Evolutionary conservation across 2,113 vertebrate genomes (phyloP), one percentile per base, ranked within the genome.

Genomic region (Bombycilla garrulus): DNA sequence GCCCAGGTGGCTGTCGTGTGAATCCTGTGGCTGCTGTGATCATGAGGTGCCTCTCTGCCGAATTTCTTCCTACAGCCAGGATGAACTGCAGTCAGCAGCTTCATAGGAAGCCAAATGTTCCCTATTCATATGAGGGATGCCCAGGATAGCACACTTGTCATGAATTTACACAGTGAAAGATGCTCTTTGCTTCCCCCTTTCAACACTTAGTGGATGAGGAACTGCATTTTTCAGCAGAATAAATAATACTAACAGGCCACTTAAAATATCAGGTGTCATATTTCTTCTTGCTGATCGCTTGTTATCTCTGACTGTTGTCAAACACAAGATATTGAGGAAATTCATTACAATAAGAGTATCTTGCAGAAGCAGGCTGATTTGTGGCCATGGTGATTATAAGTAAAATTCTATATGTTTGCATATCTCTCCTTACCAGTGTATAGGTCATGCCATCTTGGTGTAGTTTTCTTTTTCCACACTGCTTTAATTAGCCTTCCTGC

Each of bases 261-360:
- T 90, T 90, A 64, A 91, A 94, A 93, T 61, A 74, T 51, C 81
- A 89, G 56, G 25, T 45, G 28, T 60, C 36, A 2, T 86, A 94
- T 94, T 94, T 87, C 78, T 90, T 85, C 81, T 73, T 81, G 82
- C 40, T 76, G 57, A 76, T 91, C 45, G 62, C 79, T 84, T 64
- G 53, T 84, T 91, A 87, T 90, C 71, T 88, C 69, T 86, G 82
- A 54, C 47, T 92, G 66, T 44, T 92, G 82, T 90, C 80, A 94
- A 82, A 95, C 58, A 95, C 44, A 93, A 78, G 78, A 76, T 77
- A 73, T n/a, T 13, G 31, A 83, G 17, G 35, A 60, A 93, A 88
- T 92, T 62, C 54, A 90, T 92, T 82, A 72, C 42, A 90, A 40
- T 60, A 61, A 53, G 28, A 58, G 25, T 15, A 72, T 61, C 42